phyloP scores from a whole-genome alignment of 2,113 vertebrate species.

The Petaurus breviceps region DNA sequence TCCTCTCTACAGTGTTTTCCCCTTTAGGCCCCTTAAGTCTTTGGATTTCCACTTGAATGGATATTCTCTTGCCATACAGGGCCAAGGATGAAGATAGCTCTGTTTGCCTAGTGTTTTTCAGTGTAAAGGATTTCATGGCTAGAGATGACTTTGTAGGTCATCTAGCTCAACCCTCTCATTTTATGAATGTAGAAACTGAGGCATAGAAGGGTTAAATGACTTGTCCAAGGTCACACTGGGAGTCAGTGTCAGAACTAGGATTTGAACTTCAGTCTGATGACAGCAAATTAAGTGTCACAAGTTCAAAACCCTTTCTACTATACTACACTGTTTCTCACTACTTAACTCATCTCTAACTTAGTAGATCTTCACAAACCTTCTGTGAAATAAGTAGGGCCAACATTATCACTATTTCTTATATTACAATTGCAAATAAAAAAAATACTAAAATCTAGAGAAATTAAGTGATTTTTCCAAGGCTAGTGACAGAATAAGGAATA shows the following conservation, averaged over 20 bases:
- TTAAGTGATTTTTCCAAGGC: neutral
- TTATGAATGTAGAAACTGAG: neutral
- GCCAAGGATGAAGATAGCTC: neutral
- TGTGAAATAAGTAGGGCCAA: neutral
- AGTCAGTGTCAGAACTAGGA: neutral
- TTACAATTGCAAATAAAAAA: neutral
- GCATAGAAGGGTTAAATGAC: neutral
- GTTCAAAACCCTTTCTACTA: neutral
- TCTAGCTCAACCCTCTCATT: neutral
- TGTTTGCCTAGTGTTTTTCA: neutral
- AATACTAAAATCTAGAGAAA: neutral
- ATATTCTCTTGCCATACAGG: neutral
- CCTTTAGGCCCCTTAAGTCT: neutral
- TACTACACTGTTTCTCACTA: neutral
- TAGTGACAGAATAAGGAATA: neutral
- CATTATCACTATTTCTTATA: neutral
- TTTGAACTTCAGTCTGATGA: neutral
- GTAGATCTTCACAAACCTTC: neutral
- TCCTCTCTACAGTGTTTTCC: neutral
- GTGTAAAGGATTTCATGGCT: neutral
- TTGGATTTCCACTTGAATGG: neutral
- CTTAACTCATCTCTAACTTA: neutral
- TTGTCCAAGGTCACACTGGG: neutral
- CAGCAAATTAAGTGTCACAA: neutral
- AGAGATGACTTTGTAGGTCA: neutral